Evolutionary conservation across 2,113 vertebrate genomes (phyloP).

Genomic region (Apus apus): DNA sequence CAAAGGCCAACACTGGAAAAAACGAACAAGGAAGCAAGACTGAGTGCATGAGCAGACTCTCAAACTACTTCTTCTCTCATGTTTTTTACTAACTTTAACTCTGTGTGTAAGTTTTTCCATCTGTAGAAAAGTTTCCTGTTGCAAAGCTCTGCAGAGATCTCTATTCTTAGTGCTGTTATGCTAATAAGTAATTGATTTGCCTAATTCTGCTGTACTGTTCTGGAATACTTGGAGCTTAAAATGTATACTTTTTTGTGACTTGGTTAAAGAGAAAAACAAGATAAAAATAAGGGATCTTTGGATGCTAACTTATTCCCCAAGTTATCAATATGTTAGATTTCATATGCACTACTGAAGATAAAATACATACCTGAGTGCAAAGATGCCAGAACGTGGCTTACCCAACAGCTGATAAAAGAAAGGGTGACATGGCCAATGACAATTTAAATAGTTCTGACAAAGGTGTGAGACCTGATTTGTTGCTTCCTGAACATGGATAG

Average conservation of each 20-base stretch:
- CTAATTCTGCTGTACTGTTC: background rate
- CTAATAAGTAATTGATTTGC: conserved; percentile 33
- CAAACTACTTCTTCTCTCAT: background rate
- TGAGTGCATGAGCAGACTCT: conserved; percentile 28
- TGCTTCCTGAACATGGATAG: background rate
- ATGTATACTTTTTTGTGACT: conserved; percentile 26
- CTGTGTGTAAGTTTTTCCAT: conserved; percentile 48
- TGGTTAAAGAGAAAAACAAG: conserved; percentile 54
- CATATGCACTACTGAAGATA: background rate
- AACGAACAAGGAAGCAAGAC: background rate
- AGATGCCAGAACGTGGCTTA: conserved; percentile 5
- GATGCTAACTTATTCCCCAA: conserved; percentile 38
- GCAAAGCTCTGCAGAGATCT: background rate
- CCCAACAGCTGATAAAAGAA: conserved; percentile 9
- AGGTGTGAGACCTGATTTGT: background rate
- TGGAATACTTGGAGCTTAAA: conserved; percentile 29
- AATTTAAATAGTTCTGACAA: conserved; percentile 26
- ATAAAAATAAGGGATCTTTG: conserved; percentile 50
- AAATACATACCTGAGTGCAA: background rate
- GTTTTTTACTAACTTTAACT: conserved; percentile 28
- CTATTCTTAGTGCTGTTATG: conserved; percentile 41
- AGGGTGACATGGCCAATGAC: background rate
- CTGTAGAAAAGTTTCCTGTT: conserved; percentile 35
- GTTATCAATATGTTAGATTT: conserved; percentile 41
- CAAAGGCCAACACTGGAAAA: background rate